phyloP scores from a whole-genome alignment of 2,797 vertebrate species.

The Neoniphon sammara region DNA sequence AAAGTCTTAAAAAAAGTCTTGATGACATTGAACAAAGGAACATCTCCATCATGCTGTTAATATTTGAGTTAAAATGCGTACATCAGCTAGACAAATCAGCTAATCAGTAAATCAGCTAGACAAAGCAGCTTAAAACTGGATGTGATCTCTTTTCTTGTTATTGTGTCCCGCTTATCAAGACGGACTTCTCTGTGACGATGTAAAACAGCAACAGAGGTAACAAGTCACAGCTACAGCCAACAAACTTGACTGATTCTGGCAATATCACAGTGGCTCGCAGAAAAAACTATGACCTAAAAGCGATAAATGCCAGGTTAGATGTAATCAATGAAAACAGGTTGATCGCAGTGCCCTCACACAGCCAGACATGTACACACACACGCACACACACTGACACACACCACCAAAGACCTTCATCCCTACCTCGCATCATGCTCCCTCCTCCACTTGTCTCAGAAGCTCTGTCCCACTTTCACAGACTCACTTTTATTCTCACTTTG shows the following conservation, averaged over 20 bases:
- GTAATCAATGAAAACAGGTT: constrained; percentile 41
- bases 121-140: no score
- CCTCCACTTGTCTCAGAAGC: constrained; percentile 71
- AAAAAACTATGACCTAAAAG: constrained; percentile 5
- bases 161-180: not conserved
- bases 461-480: constrained; percentile 80
- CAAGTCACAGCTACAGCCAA: not conserved
- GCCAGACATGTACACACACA: constrained; percentile 35
- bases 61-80: no score
- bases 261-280: not conserved
- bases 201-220: not conserved
- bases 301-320: constrained; percentile 15
- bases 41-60: no score
- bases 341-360: constrained; percentile 42
- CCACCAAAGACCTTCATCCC: constrained; percentile 69
- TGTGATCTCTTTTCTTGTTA: no score
- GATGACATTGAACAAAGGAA: not conserved
- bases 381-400: not conserved
- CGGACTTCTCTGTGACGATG: not conserved
- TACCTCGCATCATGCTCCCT: constrained; percentile 87
- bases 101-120: not conserved
- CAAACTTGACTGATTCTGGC: no score
- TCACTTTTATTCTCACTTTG: constrained; percentile 60
- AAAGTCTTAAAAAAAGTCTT: constrained; percentile 26
- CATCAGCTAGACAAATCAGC: no score